Conservation (phyloP, 2,797 vertebrate genomes). For the Salarias fasciatus region DNA sequence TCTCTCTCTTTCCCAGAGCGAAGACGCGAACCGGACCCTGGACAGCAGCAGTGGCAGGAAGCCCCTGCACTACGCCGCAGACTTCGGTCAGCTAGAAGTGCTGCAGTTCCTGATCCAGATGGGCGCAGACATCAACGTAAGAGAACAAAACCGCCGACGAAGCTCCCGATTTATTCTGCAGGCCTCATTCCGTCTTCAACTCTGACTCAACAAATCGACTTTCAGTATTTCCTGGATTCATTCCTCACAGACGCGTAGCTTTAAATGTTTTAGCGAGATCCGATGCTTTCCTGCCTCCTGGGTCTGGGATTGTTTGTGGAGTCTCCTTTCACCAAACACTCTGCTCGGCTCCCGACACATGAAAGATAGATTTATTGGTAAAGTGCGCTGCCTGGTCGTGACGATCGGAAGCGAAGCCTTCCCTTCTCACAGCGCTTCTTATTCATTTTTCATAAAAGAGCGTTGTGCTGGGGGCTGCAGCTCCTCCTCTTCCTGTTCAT, state of each 20-base stretch:
- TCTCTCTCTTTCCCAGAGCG: slow-evolving; percentile 76
- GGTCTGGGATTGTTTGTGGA: neutral
- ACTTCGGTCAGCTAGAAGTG: slow-evolving; percentile 91
- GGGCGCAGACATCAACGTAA: slow-evolving; percentile 95
- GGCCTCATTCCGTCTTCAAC: too few species aligned
- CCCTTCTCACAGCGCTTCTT: neutral
- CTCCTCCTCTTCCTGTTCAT: neutral
- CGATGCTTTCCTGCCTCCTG: neutral
- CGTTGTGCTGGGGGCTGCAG: neutral
- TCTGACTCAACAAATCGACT: too few species aligned
- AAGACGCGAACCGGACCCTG: slow-evolving; percentile 92
- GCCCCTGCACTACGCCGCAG: slow-evolving; percentile 93
- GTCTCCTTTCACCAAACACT: slow-evolving; percentile 2
- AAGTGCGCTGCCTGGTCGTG: slow-evolving; percentile 1
- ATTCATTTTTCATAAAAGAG: slow-evolving; percentile 25
- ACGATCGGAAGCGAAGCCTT: slow-evolving; percentile 36
- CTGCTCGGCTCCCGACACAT: neutral
- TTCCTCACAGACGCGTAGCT: neutral
- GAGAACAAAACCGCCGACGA: too few species aligned
- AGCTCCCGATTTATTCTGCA: too few species aligned
- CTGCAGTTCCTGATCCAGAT: slow-evolving; percentile 91
- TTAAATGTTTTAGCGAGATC: neutral
- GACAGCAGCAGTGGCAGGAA: slow-evolving; percentile 90
- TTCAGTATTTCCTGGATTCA: too few species aligned
- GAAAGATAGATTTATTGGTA: slow-evolving; percentile 24